These are phyloP conservation scores for Hypsibius dujardini DNA, from an alignment of 1,140 invertebrate genomes.

Conservation along the genomic window DNA sequence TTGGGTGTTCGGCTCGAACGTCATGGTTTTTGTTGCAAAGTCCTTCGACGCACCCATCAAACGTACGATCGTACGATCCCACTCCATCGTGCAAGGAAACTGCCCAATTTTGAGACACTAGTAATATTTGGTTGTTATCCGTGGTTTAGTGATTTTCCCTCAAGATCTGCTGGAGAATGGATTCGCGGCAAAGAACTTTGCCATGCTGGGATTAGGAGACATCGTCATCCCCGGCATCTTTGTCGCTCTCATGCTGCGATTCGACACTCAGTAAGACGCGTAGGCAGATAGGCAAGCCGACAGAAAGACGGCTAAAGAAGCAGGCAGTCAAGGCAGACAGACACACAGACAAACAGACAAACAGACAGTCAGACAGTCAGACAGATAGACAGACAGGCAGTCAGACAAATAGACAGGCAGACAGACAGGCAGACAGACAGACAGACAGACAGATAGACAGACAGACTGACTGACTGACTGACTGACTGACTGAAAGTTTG, in stretches of 20 bases:
- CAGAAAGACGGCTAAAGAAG: too few species aligned
- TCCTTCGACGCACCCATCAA: slow-evolving; percentile 98
- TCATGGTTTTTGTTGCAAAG: slow-evolving; percentile 99
- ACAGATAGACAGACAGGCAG: too few species aligned
- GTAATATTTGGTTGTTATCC: slow-evolving; percentile 22
- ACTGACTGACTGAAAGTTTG: too few species aligned
- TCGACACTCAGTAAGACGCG: slow-evolving; percentile 53
- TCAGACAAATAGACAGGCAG: too few species aligned
- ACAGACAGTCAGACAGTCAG: too few species aligned
- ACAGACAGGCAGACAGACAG: too few species aligned
- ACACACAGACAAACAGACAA: too few species aligned
- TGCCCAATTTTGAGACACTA: slow-evolving; percentile 14
- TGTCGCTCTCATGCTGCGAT: slow-evolving; percentile 83
- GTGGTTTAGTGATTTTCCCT: slow-evolving; percentile 73
- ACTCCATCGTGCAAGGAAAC: neutral
- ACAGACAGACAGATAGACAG: too few species aligned
- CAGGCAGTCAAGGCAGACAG: too few species aligned
- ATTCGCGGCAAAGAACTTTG: slow-evolving; percentile 75
- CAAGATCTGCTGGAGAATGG: slow-evolving; percentile 90
- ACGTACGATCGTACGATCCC: slow-evolving; percentile 40
- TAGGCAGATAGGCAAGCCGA: too few species aligned
- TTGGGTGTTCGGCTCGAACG: slow-evolving; percentile 97
- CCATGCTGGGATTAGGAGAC: slow-evolving; percentile 94
- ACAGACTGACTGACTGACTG: too few species aligned
- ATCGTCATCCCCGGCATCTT: slow-evolving; percentile 99